phyloP scores from a whole-genome alignment of 2,113 vertebrate genomes.

The Salvelinus fontinalis region DNA sequence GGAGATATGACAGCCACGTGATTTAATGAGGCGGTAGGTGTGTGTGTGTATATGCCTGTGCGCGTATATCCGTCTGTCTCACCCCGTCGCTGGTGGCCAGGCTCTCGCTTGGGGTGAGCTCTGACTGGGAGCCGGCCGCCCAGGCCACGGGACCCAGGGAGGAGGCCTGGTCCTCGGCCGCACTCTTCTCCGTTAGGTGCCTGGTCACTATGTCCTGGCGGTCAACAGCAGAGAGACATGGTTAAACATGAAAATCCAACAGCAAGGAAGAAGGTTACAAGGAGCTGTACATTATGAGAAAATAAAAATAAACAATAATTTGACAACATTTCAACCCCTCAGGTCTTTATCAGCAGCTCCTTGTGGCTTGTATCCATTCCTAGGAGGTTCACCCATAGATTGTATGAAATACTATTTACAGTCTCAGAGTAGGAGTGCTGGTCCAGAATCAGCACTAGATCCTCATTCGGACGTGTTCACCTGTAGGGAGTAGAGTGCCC shows the following conservation, averaged over 20 bases:
- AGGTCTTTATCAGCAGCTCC: background rate
- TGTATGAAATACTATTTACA: background rate
- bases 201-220: slow-evolving; percentile 89
- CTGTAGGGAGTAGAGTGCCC: slow-evolving; percentile 92
- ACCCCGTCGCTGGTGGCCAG: slow-evolving; percentile 92
- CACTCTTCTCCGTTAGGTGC: slow-evolving; percentile 84
- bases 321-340: background rate
- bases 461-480: slow-evolving; percentile 52
- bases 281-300: too few species aligned
- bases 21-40: background rate
- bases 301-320: too few species aligned
- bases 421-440: too few species aligned
- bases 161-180: slow-evolving; percentile 74
- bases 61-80: slow-evolving; percentile 52
- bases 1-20: background rate
- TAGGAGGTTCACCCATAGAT: background rate
- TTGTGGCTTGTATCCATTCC: too few species aligned
- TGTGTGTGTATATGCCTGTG: background rate
- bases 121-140: slow-evolving; percentile 91
- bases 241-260: slow-evolving; percentile 15
- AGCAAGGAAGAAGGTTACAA: background rate
- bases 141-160: slow-evolving; percentile 80
- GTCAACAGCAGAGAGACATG: slow-evolving; percentile 4
- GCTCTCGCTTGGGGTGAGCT: slow-evolving; percentile 96
- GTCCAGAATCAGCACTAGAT: background rate